Evolutionary conservation across 1,140 invertebrate species (phyloP), one percentile per base, ranked within the genome.

Genomic region (Rhopalosiphum padi): DNA sequence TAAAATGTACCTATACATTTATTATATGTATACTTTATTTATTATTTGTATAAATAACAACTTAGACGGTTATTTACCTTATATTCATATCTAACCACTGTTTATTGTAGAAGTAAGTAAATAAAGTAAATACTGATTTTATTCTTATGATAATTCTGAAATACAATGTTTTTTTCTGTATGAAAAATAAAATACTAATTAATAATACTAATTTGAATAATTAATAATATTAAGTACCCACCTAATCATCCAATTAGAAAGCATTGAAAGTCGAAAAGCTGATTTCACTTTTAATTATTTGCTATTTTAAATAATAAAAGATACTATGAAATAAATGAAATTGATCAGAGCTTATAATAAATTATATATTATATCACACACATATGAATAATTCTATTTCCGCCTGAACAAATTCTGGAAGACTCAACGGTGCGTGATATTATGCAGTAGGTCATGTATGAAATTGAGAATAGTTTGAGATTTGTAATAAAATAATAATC

Each of bases 351-450:
- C 60, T 77, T 77, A n/a, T 77, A 77, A n/a, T 77, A n/a, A 77
- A 77, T 77, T 77, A 77, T 15, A 77, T 77, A 77, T n/a, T 77
- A 68, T n/a, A 77, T 77, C 30, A 15, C 60, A n/a, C 60, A n/a
- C n/a, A 77, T 77, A 77, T 77, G 11, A 77, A 77, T 77, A 77
- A 77, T 77, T 77, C 60, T 77, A 77, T 77, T 77, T 77, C n/a
- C 60, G 15, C 30, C 60, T 77, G 60, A 77, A 77, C 30, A n/a
- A 77, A 77, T 77, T 77, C n/a, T 5, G 15, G 15, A 15, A 77
- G 15, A 77, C 60, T 68, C 60, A 6, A 77, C 60, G 60, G 4
- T 77, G 60, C 60, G 60, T 15, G 60, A 18, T 77, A 77, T 77
- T 77, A 77, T 77, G 15, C 30, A 77, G 30, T 77, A n/a, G 60